These are phyloP conservation scores for Lucinisca nassula DNA, from an alignment of 2,888 invertebrate genomes.

Conservation along the genomic window DNA sequence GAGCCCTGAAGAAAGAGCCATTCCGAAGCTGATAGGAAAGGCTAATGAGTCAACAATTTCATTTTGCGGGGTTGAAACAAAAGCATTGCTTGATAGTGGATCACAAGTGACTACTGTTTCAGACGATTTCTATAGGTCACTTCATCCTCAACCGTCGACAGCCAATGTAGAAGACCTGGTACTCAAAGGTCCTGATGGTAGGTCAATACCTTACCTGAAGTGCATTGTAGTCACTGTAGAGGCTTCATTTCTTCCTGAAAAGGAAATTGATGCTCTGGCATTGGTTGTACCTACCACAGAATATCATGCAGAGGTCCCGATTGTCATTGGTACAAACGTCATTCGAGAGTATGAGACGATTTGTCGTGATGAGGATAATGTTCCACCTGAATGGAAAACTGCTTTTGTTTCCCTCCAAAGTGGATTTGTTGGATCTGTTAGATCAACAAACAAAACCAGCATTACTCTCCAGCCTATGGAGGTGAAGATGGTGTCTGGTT, in stretches of 20 bases:
- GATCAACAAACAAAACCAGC: too few relatives aligned
- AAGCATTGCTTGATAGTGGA: conserved; percentile 9
- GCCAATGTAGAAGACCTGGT: neutral
- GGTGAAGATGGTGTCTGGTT: too few relatives aligned
- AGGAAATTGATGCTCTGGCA: neutral
- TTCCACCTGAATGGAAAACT: neutral
- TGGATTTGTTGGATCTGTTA: too few relatives aligned
- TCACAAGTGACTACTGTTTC: conserved; percentile 5
- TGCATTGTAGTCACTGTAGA: neutral
- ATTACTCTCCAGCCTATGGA: too few relatives aligned
- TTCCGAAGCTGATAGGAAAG: neutral
- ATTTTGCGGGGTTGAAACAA: neutral
- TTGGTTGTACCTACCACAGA: conserved; percentile 8
- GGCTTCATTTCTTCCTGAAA: neutral
- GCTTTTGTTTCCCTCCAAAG: too few relatives aligned
- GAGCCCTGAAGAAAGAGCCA: neutral
- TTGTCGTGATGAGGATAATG: neutral
- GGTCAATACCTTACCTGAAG: neutral
- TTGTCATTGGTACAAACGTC: conserved; percentile 6
- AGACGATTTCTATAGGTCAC: neutral
- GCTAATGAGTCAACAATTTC: neutral
- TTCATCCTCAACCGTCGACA: neutral
- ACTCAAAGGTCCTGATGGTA: neutral
- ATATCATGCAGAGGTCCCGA: neutral
- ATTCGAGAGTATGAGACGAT: neutral